phyloP scores from a whole-genome alignment of 2,888 invertebrate species.

The Gandaritis pyraliata region DNA sequence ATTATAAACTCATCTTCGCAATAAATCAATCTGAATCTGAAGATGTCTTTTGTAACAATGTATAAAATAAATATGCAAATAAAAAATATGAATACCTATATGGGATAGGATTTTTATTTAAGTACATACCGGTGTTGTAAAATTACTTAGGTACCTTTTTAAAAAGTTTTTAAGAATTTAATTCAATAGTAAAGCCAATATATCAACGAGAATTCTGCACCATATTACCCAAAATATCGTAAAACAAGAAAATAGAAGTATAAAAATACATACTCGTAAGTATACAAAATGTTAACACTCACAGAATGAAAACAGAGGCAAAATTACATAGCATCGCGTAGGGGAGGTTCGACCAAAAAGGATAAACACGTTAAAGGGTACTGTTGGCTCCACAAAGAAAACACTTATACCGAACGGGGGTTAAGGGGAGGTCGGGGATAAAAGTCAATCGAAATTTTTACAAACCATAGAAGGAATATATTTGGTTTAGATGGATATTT shows the following conservation, averaged over 20 bases:
- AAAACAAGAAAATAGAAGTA: slow-evolving; percentile 36
- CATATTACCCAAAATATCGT: slow-evolving; percentile 22
- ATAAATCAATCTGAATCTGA: too few relatives aligned
- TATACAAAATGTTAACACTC: slow-evolving; percentile 42
- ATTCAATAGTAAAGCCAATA: background rate
- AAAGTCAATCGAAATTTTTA: slow-evolving; percentile 75
- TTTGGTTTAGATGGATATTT: slow-evolving; percentile 28
- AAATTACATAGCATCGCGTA: slow-evolving; percentile 64
- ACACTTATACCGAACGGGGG: slow-evolving; percentile 70
- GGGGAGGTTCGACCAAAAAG: slow-evolving; percentile 72
- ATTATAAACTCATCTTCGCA: too few relatives aligned
- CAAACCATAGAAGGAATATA: slow-evolving; percentile 48
- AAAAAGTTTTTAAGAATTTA: background rate
- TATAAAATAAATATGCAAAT: too few relatives aligned
- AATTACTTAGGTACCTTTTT: too few relatives aligned
- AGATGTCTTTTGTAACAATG: too few relatives aligned
- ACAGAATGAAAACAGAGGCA: slow-evolving; percentile 62
- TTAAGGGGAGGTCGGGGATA: slow-evolving; percentile 51
- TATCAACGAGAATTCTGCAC: background rate
- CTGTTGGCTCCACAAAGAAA: slow-evolving; percentile 79
- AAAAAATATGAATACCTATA: too few relatives aligned
- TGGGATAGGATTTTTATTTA: too few relatives aligned
- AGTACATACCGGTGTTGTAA: too few relatives aligned
- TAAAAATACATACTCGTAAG: slow-evolving; percentile 36
- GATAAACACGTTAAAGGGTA: slow-evolving; percentile 82